These are phyloP conservation scores for Zygothrica quintamaculata DNA, from an alignment of 2,888 invertebrate species.

Conservation along the genomic window DNA sequence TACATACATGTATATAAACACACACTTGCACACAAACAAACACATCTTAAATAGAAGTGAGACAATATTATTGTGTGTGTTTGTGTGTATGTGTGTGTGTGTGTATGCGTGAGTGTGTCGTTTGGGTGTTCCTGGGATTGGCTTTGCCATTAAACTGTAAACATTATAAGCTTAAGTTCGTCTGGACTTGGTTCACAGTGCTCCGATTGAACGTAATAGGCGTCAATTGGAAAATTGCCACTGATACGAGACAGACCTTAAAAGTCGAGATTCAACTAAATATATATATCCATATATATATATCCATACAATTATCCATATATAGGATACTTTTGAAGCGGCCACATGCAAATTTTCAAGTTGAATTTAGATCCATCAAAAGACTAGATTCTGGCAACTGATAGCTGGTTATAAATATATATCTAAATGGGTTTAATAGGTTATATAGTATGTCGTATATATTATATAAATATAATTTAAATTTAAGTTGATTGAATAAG, in stretches of 20 bases:
- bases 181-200: slow-evolving; percentile 78
- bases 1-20: slow-evolving; percentile 18
- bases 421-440: slow-evolving; percentile 12
- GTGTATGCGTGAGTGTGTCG: slow-evolving; percentile 11
- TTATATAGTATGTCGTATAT: neutral
- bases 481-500: too few relatives aligned
- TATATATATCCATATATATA: neutral
- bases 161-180: slow-evolving; percentile 79
- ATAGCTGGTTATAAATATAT: neutral
- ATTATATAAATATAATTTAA: too few relatives aligned
- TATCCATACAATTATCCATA: neutral
- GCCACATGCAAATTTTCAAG: neutral
- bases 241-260: slow-evolving; percentile 64
- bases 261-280: slow-evolving; percentile 31
- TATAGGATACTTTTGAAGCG: too few relatives aligned
- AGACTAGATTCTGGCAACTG: too few relatives aligned
- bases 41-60: slow-evolving; percentile 8
- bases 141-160: slow-evolving; percentile 77
- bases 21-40: slow-evolving; percentile 18
- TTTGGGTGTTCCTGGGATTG: slow-evolving; percentile 41
- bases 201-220: slow-evolving; percentile 79
- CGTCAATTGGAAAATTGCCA: slow-evolving; percentile 79
- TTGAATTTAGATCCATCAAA: slow-evolving; percentile 6
- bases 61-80: slow-evolving; percentile 45
- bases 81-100: slow-evolving; percentile 5